Base-by-base conservation (phyloP, 1,140 invertebrate genomes). In the Drosophila pseudoananassae region DNA sequence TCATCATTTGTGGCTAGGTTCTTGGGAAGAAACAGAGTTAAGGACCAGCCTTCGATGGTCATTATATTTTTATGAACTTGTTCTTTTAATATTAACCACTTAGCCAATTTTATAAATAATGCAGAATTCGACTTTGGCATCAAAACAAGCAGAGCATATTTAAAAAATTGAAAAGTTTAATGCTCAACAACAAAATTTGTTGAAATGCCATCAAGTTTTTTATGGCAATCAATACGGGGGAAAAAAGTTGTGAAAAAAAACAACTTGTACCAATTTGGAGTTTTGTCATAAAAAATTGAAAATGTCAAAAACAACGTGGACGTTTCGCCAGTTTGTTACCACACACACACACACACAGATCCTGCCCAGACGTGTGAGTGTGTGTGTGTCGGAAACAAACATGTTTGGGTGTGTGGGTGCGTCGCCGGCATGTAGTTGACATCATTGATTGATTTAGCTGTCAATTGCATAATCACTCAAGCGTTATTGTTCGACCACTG, bases 381-480 rank as follows among this genome's bases (percentile, higher is more conserved):
- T 46, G 9, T 54, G 27, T 47, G 23, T 71, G 27, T 45, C 7
- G 20, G 47, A 31, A 46, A 47, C 33, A 63, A 38, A 49, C 63
- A 61, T 61, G 49, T 66, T 17, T 17, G 40, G 15, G 55, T 55
- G 57, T 56, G 66, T 68, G 68, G 64, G 59, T 77, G 61, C 52
- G 50, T 76, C 55, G 75, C 58, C 75, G 76, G 83, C 83, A 83
- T 88, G 83, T 88, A 88, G 84, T 89, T 90, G 87, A 90, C 87
- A 90, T 90, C 87, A 90, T 88, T 90, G 87, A 90, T 90, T 90
- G 87, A 90, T 90, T 90, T 90, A 90, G 87, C 87, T 90, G 87
- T 90, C 87, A 90, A 90, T 90, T 90, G 87, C 87, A 90, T 90
- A 90, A 90, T 90, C 87, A 90, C 82, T 90, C 87, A 90, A 90